These are phyloP conservation scores for Chionis minor DNA, from an alignment of 2,113 vertebrate genomes.

Conservation along the genomic window DNA sequence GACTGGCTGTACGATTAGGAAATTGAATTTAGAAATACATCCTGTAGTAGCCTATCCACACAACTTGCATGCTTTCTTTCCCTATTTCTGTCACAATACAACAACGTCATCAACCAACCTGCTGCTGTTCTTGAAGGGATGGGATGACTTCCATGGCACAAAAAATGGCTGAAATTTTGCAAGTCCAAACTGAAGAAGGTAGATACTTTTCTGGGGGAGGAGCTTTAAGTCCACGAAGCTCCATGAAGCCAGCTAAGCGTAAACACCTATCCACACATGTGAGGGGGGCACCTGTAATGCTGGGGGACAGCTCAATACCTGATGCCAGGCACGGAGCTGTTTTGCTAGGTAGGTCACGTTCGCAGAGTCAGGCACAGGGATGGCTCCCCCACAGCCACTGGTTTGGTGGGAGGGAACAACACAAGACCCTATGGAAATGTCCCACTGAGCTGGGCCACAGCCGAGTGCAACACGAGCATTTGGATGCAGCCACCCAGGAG, in stretches of 20 bases:
- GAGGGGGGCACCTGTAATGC: background rate
- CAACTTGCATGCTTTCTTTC: background rate
- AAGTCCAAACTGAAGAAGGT: background rate
- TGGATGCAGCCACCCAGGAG: background rate
- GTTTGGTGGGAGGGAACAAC: background rate
- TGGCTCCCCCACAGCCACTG: background rate
- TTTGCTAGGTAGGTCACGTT: background rate
- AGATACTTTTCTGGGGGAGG: background rate
- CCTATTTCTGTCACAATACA: background rate
- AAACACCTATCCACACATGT: background rate
- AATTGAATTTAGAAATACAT: background rate
- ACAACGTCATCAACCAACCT: background rate
- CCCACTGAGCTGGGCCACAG: background rate
- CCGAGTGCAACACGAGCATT: background rate
- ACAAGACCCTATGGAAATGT: background rate
- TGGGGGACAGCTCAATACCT: background rate
- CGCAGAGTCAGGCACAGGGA: background rate
- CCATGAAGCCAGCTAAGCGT: background rate
- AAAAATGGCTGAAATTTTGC: background rate
- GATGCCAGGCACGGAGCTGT: fast-evolving
- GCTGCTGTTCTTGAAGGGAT: background rate
- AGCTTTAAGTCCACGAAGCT: background rate
- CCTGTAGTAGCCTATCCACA: background rate
- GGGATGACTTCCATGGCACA: background rate
- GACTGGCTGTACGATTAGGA: background rate